Evolutionary conservation across 2,888 invertebrate species (phyloP), one percentile per base, ranked within the genome.

Genomic region (Drosophila neonasuta): DNA sequence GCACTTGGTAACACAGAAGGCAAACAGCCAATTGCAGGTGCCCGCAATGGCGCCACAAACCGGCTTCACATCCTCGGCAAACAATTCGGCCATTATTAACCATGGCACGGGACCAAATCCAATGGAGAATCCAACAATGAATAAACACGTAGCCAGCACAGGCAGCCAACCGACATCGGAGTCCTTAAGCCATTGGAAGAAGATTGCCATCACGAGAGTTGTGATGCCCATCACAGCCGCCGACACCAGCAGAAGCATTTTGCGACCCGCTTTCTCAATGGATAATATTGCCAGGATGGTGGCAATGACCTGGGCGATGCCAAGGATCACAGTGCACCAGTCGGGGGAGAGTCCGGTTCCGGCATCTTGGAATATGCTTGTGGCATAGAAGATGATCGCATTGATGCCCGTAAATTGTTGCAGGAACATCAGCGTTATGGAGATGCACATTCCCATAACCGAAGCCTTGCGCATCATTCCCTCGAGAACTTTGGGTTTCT

Each of bases 361-460:
- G 8, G 83, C 75, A 3, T 45, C 8, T 0, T 1, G 77, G 89
- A 97, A 97, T 50, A 97, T 97, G 0, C 91, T 88, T 0, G 93
- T 93, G 0, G 94, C 93, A 82, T 96, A 96, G 89, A 96, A 95
- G 59, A 96, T 94, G 1, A 96, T 94, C 0, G 95, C 95, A 86
- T 96, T 96, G 52, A 96, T 93, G 30, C 96, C 96, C 48, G 95
- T 94, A 30, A 96, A 91, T 88, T 97, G 97, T 87, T 97, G 97
- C 90, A 97, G 95, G 72, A 96, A 90, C 97, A 97, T 97, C n/a
- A 97, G 91, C 0, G 94, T 93, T 71, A 95, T 94, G 58, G 94
- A 93, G 54, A 96, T 94, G 1, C 94, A 55, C 0, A 95, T 89
- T 0, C 94, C 95, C 81, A 93, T 94, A n/a, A 93, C 88, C 0